Base-by-base conservation (phyloP, 1,140 invertebrate species). In the Lasaia peninsularis region DNA sequence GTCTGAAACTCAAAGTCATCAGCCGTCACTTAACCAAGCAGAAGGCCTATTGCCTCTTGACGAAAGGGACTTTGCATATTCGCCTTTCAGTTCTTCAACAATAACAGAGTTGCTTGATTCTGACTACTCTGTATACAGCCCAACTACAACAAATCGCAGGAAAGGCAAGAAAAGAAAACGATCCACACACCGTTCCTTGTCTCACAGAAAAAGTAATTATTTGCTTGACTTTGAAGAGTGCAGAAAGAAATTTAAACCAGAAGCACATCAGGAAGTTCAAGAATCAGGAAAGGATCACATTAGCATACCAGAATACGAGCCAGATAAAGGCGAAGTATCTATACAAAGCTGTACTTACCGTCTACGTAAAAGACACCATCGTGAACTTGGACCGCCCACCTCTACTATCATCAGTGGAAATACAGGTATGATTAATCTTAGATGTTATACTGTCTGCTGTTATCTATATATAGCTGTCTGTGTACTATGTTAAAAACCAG, bases 41-140 rank as follows among this genome's bases (percentile, higher is more conserved):
- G 85, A 86, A 63, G 84, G 86, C 21, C 66, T 90, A 24, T 70
- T 90, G 48, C 89, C 89, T 16, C 67, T 90, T 21, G 89, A 90
- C 77, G 86, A 89, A 54, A 86, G 88, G 63, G 89, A 90, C 56
- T 90, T 78, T 64, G 88, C 86, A 5, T 88, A 88, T 70, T 90
- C 89, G 9, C 89, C 89, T n/a, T 89, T 89, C 66, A 90, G 89
- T 62, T 86, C 88, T 24, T 88, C 88, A 10, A 89, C 86, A 52
- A 83, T 85, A 52, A 88, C 86, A 56, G 88, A 90, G 50, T 65
- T 85, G 56, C 62, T 88, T 5, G 89, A 90, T 61, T 90, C 89
- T 16, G 89, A 90, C 63, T 86, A 89, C 68, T 89, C 88, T 33
- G 84, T 89, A 5, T 90, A 90, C 65, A 88, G 86, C 58, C 89